Conservation (phyloP, 2,113 vertebrate genomes). For the Amphilophus citrinellus region DNA sequence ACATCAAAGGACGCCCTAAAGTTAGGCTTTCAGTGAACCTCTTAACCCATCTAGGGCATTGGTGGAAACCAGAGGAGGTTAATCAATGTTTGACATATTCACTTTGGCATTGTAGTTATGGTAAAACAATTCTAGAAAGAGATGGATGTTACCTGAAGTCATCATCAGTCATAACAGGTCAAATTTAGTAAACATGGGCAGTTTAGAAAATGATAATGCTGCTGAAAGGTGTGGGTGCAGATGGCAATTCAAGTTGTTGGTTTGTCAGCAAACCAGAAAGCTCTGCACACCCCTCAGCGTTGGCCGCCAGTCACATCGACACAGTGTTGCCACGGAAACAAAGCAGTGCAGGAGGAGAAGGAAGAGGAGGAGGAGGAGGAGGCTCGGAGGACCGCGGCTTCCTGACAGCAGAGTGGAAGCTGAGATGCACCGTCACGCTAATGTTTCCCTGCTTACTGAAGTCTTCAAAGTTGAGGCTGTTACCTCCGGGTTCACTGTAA, state of each 20-base stretch:
- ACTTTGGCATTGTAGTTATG: background rate
- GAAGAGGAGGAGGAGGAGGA: background rate
- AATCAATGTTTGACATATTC: no score
- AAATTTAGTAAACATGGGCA: background rate
- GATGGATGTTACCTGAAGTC: background rate
- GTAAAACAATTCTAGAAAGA: background rate
- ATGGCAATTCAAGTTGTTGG: background rate
- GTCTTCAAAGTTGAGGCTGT: slow-evolving; percentile 1
- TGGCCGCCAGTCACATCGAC: slow-evolving; percentile 20
- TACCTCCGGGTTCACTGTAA: background rate
- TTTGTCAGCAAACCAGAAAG: background rate
- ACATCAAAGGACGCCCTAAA: background rate
- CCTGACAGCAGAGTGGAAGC: slow-evolving; percentile 5
- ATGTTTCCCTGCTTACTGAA: background rate
- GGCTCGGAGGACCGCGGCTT: slow-evolving; percentile 20
- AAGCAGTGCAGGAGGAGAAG: slow-evolving; percentile 28
- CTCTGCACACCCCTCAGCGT: background rate
- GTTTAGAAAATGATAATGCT: background rate
- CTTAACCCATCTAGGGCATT: background rate
- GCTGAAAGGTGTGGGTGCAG: background rate
- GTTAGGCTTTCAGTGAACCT: background rate
- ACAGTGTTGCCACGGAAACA: slow-evolving; percentile 60
- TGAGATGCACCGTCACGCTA: background rate
- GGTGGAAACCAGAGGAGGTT: background rate
- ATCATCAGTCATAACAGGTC: background rate